Evolutionary conservation across 92 coral and sea anemone genomes (phyloP), one percentile per base, ranked within the genome.

Genomic region (Meandrina meandrites): DNA sequence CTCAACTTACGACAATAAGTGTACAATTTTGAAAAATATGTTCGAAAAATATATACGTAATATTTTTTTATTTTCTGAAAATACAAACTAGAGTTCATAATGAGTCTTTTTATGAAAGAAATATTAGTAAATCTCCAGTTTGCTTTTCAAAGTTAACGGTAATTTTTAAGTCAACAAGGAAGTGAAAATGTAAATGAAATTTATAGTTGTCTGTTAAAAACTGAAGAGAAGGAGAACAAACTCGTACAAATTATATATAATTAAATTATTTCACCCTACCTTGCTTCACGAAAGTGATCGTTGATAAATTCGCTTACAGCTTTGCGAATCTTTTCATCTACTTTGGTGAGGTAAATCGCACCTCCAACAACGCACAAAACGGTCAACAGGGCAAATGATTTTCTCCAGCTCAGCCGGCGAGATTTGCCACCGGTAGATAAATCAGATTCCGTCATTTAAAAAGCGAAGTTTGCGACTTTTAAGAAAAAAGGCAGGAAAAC

Each of bases 201-300:
- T n/a, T 30, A 16, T 4, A 34, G 16, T n/a, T 21, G 8, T 66
- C 8, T 8, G 56, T 66, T 9, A 14, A 27, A 24, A 35, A 80
- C 31, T 28, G 22, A n/a, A 32, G 24, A 40, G 12, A 37, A 5
- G 24, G 36, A 30, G 53, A 32, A 2, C 15, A 5, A 78, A 51
- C 35, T 11, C 35, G 16, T 54, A 24, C 28, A 51, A 58, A 57
- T 10, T 35, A 15, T 51, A 5, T 16, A 42, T 24, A 14, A 30
- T 28, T 22, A 56, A 32, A n/a, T 8, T 27, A 5, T 70, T 82
- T 31, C 11, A 1, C 19, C 31, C 86, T 82, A 82, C 86, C 86
- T 82, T 82, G 78, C 30, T 51, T 21, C 35, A 19, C 16, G 62
- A 28, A 50, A 19, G n/a, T 48, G 56, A 30, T 50, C 36, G 50